A percentile compares a stretch with the other conserved stretches of the same genome.
Evolutionary conservation across 2,888 invertebrate genomes (phyloP).

Genomic region (Dasypolia templi): DNA sequence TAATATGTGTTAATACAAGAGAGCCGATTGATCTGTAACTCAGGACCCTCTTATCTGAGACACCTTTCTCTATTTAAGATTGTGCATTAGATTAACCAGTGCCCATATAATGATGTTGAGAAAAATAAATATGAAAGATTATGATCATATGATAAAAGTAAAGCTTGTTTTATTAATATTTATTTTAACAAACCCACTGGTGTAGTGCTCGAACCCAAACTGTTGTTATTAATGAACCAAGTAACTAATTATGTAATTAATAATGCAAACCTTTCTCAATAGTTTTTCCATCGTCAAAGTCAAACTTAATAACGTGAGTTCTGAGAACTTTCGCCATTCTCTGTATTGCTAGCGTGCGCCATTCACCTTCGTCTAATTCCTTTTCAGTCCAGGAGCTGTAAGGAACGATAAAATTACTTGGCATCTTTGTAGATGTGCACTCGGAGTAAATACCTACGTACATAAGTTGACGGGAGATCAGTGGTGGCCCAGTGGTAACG

Average conservation of each 20-base stretch:
- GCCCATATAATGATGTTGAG: too few species aligned
- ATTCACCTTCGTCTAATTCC: conserved; percentile 87
- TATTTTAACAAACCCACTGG: neutral
- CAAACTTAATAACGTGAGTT: conserved; percentile 93
- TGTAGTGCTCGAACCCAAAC: neutral
- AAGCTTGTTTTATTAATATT: neutral
- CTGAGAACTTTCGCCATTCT: conserved; percentile 90
- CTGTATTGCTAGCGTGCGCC: conserved; percentile 91
- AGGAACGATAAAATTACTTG: conserved; percentile 35
- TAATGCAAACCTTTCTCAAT: conserved; percentile 81
- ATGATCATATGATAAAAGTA: neutral
- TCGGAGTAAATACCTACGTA: neutral
- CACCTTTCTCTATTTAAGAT: too few species aligned
- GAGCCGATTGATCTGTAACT: too few species aligned
- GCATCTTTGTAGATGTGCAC: neutral
- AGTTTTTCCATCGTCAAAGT: conserved; percentile 84
- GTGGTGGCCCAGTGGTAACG: too few species aligned
- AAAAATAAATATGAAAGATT: too few species aligned
- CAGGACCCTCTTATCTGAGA: too few species aligned
- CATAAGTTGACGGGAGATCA: too few species aligned
- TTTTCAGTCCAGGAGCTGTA: conserved; percentile 84
- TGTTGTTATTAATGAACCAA: neutral
- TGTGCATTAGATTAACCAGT: too few species aligned
- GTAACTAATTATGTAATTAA: neutral
- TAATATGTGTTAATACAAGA: too few species aligned